Conservation (phyloP, 2,797 vertebrate species). For the Phataginus tricuspis region DNA sequence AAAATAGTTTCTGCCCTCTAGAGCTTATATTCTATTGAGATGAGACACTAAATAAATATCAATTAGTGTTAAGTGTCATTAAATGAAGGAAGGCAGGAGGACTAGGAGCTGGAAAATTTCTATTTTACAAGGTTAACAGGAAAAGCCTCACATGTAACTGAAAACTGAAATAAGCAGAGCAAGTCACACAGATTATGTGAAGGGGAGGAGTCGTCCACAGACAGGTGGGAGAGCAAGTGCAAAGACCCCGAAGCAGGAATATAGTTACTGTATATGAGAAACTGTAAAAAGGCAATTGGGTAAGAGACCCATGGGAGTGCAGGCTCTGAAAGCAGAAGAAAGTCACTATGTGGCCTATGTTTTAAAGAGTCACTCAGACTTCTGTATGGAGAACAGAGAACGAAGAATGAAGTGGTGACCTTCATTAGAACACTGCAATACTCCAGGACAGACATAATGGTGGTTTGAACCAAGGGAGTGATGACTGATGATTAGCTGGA, state of each 20-base stretch:
- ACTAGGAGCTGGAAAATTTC: background rate
- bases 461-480: background rate
- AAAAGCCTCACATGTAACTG: background rate
- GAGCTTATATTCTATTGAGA: background rate
- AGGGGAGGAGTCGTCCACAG: background rate
- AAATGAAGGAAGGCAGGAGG: background rate
- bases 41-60: background rate
- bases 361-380: background rate
- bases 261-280: background rate
- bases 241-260: background rate
- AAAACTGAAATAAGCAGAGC: background rate
- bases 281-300: background rate
- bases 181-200: background rate
- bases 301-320: background rate
- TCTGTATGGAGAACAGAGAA: background rate
- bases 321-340: background rate
- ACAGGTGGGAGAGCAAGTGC: background rate
- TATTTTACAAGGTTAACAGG: background rate
- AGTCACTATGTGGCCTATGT: background rate
- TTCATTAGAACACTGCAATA: background rate
- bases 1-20: background rate
- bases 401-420: background rate
- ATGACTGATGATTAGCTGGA: background rate
- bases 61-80: background rate
- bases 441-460: background rate